These are phyloP conservation scores for Spea hammondii DNA, from an alignment of 2,797 vertebrate genomes.

Conservation along the genomic window DNA sequence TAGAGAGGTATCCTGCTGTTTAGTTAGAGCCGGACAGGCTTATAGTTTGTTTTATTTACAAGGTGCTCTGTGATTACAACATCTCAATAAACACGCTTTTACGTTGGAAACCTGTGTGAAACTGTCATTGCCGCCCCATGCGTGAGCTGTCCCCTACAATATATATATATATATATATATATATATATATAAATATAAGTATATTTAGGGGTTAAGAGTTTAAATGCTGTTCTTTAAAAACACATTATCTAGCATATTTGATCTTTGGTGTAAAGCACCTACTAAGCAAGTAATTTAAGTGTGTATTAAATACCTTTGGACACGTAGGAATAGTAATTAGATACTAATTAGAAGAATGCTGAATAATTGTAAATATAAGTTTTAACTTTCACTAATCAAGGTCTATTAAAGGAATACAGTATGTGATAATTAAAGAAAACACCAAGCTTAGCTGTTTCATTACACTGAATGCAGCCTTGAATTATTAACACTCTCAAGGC, in stretches of 20 bases:
- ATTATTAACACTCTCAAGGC: not conserved
- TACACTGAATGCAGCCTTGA: conserved; percentile 2
- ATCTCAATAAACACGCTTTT: no score
- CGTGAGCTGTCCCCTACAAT: no score
- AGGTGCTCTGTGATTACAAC: no score
- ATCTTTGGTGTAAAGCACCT: conserved; percentile 26
- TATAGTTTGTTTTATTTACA: no score
- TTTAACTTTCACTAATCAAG: conserved; percentile 31
- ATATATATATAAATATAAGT: not conserved
- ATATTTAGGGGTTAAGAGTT: conserved; percentile 1
- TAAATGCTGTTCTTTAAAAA: conserved; percentile 18
- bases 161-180: no score
- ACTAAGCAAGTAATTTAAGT: conserved; percentile 44
- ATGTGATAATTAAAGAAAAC: conserved; percentile 33
- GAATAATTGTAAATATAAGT: conserved; percentile 40
- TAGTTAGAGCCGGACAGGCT: no score
- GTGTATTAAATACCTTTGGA: conserved; percentile 38
- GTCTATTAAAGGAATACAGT: conserved; percentile 24
- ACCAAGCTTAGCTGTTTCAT: conserved; percentile 13
- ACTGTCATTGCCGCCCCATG: no score
- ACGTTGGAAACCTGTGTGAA: no score
- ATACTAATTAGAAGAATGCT: conserved; percentile 47
- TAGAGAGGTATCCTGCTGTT: no score
- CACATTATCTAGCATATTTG: conserved; percentile 7
- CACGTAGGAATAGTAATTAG: conserved; percentile 48